Evolutionary conservation across 2,888 invertebrate genomes (phyloP), one percentile per base, ranked within the genome.

Genomic region (Cephus sareptanus): DNA sequence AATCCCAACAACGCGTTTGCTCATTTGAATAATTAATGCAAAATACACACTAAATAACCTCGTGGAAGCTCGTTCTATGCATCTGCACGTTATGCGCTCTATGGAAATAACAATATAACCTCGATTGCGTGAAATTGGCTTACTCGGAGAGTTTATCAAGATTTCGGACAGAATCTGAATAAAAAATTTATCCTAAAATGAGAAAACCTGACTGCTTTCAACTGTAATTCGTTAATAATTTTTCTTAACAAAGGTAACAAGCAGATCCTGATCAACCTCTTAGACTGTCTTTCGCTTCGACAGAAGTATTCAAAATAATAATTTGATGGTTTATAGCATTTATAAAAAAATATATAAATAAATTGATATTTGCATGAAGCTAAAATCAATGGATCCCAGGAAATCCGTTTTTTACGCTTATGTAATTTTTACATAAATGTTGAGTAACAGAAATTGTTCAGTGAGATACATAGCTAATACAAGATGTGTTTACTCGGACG

Each of bases 21-120:
- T 88, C 86, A 89, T 90, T 90, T 90, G 86, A 89, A 90, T 90
- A 90, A 90, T 90, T 90, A 90, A 90, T 90, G 90, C 90, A 90
- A 89, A 90, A 89, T 85, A 86, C 87, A 86, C 87, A 87, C 87
- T 89, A 90, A 90, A 90, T 90, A 90, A 89, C 85, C 86, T 56
- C 82, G 84, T 81, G 83, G 84, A 82, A 81, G 85, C 87, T 87
- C 87, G 87, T 90, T 89, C 83, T 83, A 80, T 82, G 87, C 90
- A 90, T 88, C 88, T 89, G 90, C 87, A 87, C 83, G 79, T 79
- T 78, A 78, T 77, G 81, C 73, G 80, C 83, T 73, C 31, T 81
- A 34, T 12, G 71, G 31, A 34, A 34, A 74, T 84, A 81, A 79
- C 85, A 85, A 86, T 89, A 88, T 85, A 84, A 86, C 87, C 82